A percentile compares a stretch with the other conserved stretches of the same genome.
These are phyloP conservation scores for Malthinus seriepunctatus DNA, from an alignment of 2,888 invertebrate genomes.

Conservation along the genomic window DNA sequence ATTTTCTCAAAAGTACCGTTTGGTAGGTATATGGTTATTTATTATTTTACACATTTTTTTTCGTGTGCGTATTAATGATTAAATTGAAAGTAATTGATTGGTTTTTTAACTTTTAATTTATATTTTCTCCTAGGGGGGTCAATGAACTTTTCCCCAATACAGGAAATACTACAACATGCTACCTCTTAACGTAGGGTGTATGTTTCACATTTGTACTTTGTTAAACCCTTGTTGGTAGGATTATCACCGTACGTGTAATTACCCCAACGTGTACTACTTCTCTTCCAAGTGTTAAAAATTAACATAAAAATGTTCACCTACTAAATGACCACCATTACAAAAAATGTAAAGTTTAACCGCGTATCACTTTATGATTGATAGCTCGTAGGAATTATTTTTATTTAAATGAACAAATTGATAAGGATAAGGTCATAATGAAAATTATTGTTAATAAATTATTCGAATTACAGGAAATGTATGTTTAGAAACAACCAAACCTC, in stretches of 20 bases:
- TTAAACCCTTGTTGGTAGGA: background rate
- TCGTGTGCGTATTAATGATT: too few species aligned
- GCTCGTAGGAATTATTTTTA: too few species aligned
- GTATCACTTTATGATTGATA: too few species aligned
- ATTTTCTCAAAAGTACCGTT: too few species aligned
- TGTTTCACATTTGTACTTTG: conserved; percentile 3
- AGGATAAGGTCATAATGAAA: background rate
- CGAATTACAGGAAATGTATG: conserved; percentile 7
- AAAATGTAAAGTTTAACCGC: too few species aligned
- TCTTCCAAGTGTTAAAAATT: too few species aligned
- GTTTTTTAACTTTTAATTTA: background rate
- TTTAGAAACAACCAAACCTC: background rate
- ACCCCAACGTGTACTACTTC: background rate
- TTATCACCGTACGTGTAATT: conserved; percentile 4
- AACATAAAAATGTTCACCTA: too few species aligned
- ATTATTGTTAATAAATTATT: conserved; percentile 2
- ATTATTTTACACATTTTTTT: too few species aligned
- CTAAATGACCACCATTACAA: too few species aligned
- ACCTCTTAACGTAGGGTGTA: conserved; percentile 5
- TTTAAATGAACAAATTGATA: too few species aligned
- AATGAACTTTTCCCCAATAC: background rate
- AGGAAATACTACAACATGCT: conserved; percentile 2
- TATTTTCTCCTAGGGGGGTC: background rate
- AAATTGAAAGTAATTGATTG: too few species aligned
- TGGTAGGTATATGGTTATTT: too few species aligned